phyloP scores from a whole-genome alignment of 2,113 vertebrate species.

The Seriola rivoliana region DNA sequence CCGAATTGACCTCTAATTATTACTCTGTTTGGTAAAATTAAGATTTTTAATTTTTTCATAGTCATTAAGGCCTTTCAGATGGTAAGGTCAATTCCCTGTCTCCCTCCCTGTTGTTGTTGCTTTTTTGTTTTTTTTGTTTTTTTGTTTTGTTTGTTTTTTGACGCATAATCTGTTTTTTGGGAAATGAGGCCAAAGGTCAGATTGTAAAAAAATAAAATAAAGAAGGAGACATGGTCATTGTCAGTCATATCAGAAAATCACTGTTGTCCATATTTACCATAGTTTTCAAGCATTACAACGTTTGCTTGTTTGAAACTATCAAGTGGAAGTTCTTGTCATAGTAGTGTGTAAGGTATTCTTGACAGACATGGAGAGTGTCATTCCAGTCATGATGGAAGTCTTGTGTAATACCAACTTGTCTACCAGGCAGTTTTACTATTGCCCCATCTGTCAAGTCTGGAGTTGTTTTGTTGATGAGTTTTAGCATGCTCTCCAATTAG shows the following conservation, averaged over 20 bases:
- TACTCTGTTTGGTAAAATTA: neutral
- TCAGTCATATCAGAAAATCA: neutral
- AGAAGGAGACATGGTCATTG: neutral
- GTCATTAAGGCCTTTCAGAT: neutral
- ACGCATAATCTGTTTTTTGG: neutral
- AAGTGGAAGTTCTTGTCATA: slow-evolving; percentile 31
- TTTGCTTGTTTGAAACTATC: neutral
- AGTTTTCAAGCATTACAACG: neutral
- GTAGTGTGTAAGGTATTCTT: slow-evolving; percentile 1
- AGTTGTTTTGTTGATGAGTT: neutral
- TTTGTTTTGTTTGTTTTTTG: too few relatives aligned
- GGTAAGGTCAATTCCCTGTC: neutral
- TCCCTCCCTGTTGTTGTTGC: neutral
- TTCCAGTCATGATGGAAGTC: slow-evolving; percentile 53
- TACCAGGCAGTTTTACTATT: neutral
- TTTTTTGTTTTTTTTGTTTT: neutral
- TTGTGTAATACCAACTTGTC: slow-evolving; percentile 42
- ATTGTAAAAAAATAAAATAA: neutral
- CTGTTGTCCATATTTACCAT: too few relatives aligned
- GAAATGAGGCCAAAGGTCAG: slow-evolving; percentile 41
- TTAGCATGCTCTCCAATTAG: neutral
- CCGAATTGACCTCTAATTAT: neutral
- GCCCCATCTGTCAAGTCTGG: neutral
- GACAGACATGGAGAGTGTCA: slow-evolving; percentile 47
- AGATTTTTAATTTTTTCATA: neutral